phyloP scores from a whole-genome alignment of 2,888 invertebrate genomes.

The Prosapia bicincta region DNA sequence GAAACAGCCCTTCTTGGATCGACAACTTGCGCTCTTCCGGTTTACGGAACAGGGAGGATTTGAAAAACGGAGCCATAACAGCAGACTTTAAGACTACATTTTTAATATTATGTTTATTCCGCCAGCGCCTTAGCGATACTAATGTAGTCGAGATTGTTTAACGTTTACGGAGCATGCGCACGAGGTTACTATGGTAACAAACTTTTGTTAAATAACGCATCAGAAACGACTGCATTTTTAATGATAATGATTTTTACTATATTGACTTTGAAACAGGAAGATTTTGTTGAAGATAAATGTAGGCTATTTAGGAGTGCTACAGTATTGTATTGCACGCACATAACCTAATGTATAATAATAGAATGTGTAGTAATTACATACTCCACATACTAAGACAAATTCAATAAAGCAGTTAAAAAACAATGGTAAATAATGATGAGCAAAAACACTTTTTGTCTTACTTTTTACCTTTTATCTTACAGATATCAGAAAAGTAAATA shows the following conservation, averaged over 20 bases:
- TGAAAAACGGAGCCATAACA: constrained; percentile 17
- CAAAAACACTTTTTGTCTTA: no score
- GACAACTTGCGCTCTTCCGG: constrained; percentile 3
- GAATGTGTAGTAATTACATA: no score
- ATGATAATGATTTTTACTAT: neutral
- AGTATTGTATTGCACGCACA: no score
- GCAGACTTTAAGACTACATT: neutral
- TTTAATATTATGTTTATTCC: neutral
- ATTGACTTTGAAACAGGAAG: neutral
- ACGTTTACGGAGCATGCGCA: neutral
- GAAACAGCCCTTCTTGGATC: constrained; percentile 69
- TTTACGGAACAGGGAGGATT: constrained; percentile 3
- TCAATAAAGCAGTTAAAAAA: no score
- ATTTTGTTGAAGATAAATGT: neutral
- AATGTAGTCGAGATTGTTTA: neutral
- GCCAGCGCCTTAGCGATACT: neutral
- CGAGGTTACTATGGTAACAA: neutral
- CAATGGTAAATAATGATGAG: no score
- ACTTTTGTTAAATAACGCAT: neutral
- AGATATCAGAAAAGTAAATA: no score
- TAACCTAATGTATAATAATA: no score
- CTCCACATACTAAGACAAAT: no score
- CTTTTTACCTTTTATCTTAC: no score
- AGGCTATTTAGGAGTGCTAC: no score
- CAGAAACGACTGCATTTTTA: neutral